Base-by-base conservation (phyloP, 2,888 invertebrate species). In the Dyspetes luteomarginatus region DNA sequence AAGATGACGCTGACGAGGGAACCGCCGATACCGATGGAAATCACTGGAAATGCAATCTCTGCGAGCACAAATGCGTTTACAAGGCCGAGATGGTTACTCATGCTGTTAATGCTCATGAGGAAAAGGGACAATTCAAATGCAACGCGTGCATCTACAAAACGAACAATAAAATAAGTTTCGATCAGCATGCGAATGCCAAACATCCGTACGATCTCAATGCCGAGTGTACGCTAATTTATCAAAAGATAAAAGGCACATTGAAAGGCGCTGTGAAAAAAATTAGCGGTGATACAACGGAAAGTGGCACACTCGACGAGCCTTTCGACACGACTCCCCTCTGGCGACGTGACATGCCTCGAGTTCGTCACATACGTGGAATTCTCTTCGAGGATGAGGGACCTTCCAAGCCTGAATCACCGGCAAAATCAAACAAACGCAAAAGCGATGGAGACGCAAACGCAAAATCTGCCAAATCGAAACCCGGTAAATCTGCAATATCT, bases 81-180 rank as follows among this genome's bases (percentile, higher is more conserved):
- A 94, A 95, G 24, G 93, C 93, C 0, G 95, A 95, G 56, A 94
- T 96, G 36, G 92, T 93, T 0, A 92, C 93, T 0, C 96, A 96
- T 87, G 94, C 94, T 36, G 88, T 91, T 0, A 92, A 92, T 36
- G 87, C 90, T 4, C 97, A 97, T 87, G 93, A 94, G 30, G 93
- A 95, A 1, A 95, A 94, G 78, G 93, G 94, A 86, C 96, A 96
- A 83, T 97, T 93, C 89, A 95, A 95, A 85, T 97, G 97, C 87
- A 93, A 93, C 0, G 92, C 95, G 80, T 97, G 97, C 84, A 89
- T 93, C 0, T 96, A 94, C 83, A 93, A 93, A 28, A 92, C 92
- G 0, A 91, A 94, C 0, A 93, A 93, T 1, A 91, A 93, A 26
- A 93, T 93, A 4, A 93, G 93, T 28, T 94, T 96, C 50, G 92